Conservation (phyloP, 2,113 vertebrate genomes). For the Anoplopoma fimbria region DNA sequence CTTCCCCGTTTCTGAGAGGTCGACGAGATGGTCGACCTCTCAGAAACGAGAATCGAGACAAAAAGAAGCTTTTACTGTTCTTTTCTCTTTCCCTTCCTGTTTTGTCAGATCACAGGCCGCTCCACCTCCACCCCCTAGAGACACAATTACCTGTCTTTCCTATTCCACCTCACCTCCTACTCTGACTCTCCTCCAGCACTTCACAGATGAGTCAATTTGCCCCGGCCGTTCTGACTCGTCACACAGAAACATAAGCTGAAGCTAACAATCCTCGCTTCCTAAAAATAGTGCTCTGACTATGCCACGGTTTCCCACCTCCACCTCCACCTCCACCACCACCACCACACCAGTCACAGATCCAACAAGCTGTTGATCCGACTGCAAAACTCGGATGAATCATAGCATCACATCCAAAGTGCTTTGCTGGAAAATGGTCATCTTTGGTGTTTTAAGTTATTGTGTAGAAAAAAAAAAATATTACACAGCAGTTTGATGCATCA, state of each 20-base stretch:
- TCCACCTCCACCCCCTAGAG: constrained; percentile 43
- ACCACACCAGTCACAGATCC: background rate
- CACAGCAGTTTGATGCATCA: too few relatives aligned
- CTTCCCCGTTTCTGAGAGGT: constrained; percentile 32
- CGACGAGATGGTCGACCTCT: constrained; percentile 7
- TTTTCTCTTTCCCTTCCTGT: background rate
- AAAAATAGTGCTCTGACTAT: background rate
- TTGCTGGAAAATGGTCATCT: background rate
- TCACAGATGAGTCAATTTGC: too few relatives aligned
- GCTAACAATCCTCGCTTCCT: constrained; percentile 1
- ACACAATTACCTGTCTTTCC: constrained; percentile 65
- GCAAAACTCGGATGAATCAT: background rate
- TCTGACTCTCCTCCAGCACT: too few relatives aligned
- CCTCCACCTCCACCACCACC: background rate
- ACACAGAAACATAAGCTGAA: constrained; percentile 30
- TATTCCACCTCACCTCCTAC: constrained; percentile 36
- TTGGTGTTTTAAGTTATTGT: background rate
- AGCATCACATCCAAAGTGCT: background rate
- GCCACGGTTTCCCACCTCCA: background rate
- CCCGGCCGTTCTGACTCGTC: constrained; percentile 15
- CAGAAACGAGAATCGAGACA: background rate
- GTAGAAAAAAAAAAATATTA: background rate
- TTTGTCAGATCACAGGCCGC: constrained; percentile 45
- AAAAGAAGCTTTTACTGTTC: constrained; percentile 10
- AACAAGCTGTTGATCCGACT: background rate